Evolutionary conservation across 1,140 invertebrate genomes (phyloP), one percentile per base, ranked within the genome.

Genomic region (Pseudomyrmex flavicornis): DNA sequence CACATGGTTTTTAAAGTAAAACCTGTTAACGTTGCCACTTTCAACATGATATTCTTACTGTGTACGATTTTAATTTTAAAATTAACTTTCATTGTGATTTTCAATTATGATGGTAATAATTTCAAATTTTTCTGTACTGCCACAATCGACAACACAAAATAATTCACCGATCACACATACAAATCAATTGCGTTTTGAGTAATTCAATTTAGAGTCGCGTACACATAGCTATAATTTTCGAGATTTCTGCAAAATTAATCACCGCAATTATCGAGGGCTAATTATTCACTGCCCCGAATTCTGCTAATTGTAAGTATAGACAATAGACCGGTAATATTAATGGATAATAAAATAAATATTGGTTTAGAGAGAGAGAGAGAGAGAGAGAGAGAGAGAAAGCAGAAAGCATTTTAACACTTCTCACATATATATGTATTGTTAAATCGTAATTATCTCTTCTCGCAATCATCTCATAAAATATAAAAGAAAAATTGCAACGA

Each of bases 161-260:
- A 65, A 52, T 35, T 75, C 20, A 35, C 17, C 46, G 1, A 54
- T 26, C 20, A 35, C 35, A 35, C 12, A 10, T 20, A 12, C 35
- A 54, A 50, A 76, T 76, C 46, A 12, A 35, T 76, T 44, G 1
- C 10, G 59, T 10, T 48, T 65, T 22, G 22, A 17, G 48, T 65
- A 66, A 54, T 44, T 44, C 15, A 1, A 13, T 76, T 76, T 52
- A 13, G 35, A 46, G 4, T 76, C 12, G 2, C n/a, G 5, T 35
- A 5, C 35, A 5, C 3, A 35, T 4, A 66, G n/a, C 20, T 76
- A 54, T 76, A 63, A 75, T 66, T 54, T 17, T 22, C 61, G 22
- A 66, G 15, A 12, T 66, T 52, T 66, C 48, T 52, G 61, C n/a
- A 76, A 50, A 26, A 66, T 65, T 76, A 76, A 66, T 76, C 44